phyloP scores from a whole-genome alignment of 2,888 invertebrate genomes.

The Rhaphigaster nebulosa region DNA sequence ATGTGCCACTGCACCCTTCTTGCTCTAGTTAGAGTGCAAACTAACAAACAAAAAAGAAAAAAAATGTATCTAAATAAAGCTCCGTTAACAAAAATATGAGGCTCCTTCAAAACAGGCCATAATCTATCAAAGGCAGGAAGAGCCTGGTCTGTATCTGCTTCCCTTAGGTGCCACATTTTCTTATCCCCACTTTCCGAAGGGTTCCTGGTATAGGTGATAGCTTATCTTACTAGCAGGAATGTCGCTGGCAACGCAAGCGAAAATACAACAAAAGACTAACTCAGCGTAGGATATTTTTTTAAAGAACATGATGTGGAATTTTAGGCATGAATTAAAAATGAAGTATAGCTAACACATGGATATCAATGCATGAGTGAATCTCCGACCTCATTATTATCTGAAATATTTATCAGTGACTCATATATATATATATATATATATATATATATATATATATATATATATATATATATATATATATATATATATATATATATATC shows the following conservation, averaged over 20 bases:
- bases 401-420: too few relatives aligned
- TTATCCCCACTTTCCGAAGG: slow-evolving; percentile 3
- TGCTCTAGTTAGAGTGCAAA: too few relatives aligned
- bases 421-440: too few relatives aligned
- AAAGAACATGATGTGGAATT: background rate
- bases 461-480: too few relatives aligned
- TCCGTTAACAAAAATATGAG: background rate
- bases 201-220: background rate
- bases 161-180: slow-evolving; percentile 18
- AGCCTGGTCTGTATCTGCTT: background rate
- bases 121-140: background rate
- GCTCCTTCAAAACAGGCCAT: background rate
- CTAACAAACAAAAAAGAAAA: too few relatives aligned
- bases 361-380: too few relatives aligned
- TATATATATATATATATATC: too few relatives aligned
- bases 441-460: too few relatives aligned
- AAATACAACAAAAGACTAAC: background rate
- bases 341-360: background rate
- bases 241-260: background rate
- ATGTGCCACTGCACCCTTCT: too few relatives aligned
- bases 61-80: too few relatives aligned
- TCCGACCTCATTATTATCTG: too few relatives aligned
- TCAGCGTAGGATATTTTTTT: background rate
- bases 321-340: background rate
- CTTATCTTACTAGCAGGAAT: background rate